Conservation (phyloP, 2,113 vertebrate genomes). For the Apus apus region DNA sequence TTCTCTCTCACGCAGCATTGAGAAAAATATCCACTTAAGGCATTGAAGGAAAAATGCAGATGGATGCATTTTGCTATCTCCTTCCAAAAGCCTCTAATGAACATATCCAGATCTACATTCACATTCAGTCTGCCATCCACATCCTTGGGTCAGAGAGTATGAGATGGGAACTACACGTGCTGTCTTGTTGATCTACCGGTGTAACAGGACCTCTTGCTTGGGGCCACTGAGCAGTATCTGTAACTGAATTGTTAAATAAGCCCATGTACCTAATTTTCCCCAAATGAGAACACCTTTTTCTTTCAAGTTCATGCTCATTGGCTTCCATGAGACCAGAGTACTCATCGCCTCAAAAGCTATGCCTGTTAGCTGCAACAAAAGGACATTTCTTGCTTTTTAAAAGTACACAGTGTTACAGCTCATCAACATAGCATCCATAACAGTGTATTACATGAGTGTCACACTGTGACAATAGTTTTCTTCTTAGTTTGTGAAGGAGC, state of each 20-base stretch:
- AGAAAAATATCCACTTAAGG: background rate
- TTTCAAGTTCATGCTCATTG: background rate
- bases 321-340: background rate
- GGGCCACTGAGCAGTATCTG: background rate
- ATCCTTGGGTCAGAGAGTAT: background rate
- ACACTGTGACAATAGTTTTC: background rate
- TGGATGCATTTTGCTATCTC: background rate
- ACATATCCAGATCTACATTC: background rate
- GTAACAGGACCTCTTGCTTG: background rate
- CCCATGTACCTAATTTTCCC: background rate
- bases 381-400: background rate
- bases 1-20: rapidly evolving
- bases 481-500: background rate
- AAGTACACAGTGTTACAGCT: conserved; percentile 22
- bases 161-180: background rate
- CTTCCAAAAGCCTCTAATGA: background rate
- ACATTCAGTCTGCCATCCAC: background rate
- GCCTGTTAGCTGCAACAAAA: background rate
- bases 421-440: background rate
- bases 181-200: background rate
- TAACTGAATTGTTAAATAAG: background rate
- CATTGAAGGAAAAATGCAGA: background rate
- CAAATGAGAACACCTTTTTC: background rate
- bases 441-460: background rate
- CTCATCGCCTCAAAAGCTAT: background rate